Evolutionary conservation across 1,140 invertebrate species (phyloP), one percentile per base, ranked within the genome.

Genomic region (Nymphalis io): DNA sequence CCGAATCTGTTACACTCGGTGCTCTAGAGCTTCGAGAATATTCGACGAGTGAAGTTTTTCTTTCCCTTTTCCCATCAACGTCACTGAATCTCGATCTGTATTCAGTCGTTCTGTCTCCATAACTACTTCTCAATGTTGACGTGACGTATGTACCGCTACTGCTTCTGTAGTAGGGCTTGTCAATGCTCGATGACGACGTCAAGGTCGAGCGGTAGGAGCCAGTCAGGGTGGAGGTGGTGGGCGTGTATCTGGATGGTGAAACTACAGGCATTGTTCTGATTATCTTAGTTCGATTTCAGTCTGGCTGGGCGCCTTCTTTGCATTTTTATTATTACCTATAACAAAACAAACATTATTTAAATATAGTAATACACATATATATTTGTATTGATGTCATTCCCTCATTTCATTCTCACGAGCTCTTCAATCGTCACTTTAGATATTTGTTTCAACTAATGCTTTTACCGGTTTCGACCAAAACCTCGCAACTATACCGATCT

Each of bases 231-330:
- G 82, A 80, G 12, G 88, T 84, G 5, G 89, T 79, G 3, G 84
- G 81, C 46, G 80, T 87, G 67, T 85, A 92, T 6, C 93, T 78
- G 39, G 92, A 92, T 13, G 93, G 93, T 23, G 93, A 93, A n/a
- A 93, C 85, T 15, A 93, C 93, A 63, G 93, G 93, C 93, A 94
- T 94, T 76, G 81, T 93, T 80, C 71, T 59, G 16, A 23, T 65
- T 67, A 16, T 60, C 18, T 78, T 68, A 82, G 20, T 75, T 61
- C 27, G 60, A 23, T 75, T 84, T 88, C 62, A 83, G 75, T 72
- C 85, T 86, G 66, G 87, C 81, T 64, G 81, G 85, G 48, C 80
- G 80, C 80, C 79, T 83, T 72, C 76, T 83, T 80, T 81, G 83
- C 87, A 89, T 87, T 62, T 81, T 86, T 75, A 82, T 69, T 68